Conservation (phyloP, 2,797 vertebrate species). For the Tadarida brasiliensis region DNA sequence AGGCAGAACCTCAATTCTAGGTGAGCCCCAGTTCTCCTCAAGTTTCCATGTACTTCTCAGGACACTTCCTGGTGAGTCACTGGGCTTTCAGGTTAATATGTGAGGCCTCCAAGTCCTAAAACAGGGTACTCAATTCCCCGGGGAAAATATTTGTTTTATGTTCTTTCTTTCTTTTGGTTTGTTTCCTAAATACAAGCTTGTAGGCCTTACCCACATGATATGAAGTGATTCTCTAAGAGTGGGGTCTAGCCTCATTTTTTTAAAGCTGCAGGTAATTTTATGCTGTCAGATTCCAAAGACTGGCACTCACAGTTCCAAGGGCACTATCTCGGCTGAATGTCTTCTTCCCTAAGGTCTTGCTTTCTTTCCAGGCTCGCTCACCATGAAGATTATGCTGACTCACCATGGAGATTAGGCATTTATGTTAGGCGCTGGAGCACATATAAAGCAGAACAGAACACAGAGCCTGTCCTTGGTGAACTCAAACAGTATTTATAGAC, state of each 20-base stretch:
- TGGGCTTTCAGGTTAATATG: neutral
- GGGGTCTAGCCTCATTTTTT: neutral
- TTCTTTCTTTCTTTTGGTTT: neutral
- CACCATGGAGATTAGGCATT: too few species aligned
- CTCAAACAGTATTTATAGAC: neutral
- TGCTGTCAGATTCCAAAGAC: neutral
- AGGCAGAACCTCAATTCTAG: neutral
- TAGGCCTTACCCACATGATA: neutral
- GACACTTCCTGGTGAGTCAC: neutral
- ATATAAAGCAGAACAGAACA: neutral
- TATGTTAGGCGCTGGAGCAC: neutral
- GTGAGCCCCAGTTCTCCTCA: neutral
- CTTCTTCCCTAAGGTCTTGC: neutral
- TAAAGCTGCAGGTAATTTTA: neutral
- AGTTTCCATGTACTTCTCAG: neutral
- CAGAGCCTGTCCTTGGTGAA: neutral
- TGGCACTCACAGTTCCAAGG: neutral
- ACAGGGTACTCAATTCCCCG: neutral
- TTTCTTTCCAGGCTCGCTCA: neutral
- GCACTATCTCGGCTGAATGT: neutral
- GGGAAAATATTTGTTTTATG: neutral
- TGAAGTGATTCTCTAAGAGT: neutral
- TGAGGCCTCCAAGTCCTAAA: neutral
- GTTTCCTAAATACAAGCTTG: slow-evolving; percentile 8
- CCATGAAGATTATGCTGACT: neutral